Evolutionary conservation across 1,140 invertebrate genomes (phyloP).

Genomic region (Bombus superbus): DNA sequence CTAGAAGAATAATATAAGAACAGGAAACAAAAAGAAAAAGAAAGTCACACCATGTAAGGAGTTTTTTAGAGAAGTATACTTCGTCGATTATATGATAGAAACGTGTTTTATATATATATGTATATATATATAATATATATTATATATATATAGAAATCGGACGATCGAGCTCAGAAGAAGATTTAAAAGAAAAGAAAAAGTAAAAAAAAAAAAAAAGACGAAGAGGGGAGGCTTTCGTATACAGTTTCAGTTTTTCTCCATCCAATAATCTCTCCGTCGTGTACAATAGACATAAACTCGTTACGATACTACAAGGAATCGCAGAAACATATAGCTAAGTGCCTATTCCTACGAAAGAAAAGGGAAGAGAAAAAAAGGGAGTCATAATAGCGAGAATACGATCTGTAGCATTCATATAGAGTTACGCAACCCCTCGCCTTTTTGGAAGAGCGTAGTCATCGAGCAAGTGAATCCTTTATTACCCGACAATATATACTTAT

Average conservation of each 20-base stretch:
- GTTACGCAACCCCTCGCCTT: constrained; percentile 47
- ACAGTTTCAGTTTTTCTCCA: constrained; percentile 39
- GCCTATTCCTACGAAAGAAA: constrained; percentile 75
- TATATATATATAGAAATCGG: constrained; percentile 20
- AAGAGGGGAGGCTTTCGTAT: constrained; percentile 45
- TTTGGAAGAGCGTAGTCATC: constrained; percentile 59
- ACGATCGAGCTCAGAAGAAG: constrained; percentile 7
- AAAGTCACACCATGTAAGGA: neutral
- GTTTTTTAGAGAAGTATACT: neutral
- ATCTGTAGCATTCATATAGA: constrained; percentile 46
- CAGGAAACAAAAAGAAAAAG: neutral
- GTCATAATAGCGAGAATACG: constrained; percentile 54
- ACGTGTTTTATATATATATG: neutral
- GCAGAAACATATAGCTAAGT: constrained; percentile 80
- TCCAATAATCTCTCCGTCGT: constrained; percentile 37
- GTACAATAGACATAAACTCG: constrained; percentile 57
- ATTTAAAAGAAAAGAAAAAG: neutral
- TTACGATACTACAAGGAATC: constrained; percentile 60
- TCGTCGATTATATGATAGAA: constrained; percentile 1
- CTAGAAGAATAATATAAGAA: constrained; percentile 1
- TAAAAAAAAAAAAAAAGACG: neutral
- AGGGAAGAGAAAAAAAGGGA: constrained; percentile 48
- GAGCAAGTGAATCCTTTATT: constrained; percentile 60
- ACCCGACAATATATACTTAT: constrained; percentile 57
- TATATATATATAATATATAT: neutral